Evolutionary conservation across 2,888 invertebrate species (phyloP).

Genomic region (Eupithecia centaureata): DNA sequence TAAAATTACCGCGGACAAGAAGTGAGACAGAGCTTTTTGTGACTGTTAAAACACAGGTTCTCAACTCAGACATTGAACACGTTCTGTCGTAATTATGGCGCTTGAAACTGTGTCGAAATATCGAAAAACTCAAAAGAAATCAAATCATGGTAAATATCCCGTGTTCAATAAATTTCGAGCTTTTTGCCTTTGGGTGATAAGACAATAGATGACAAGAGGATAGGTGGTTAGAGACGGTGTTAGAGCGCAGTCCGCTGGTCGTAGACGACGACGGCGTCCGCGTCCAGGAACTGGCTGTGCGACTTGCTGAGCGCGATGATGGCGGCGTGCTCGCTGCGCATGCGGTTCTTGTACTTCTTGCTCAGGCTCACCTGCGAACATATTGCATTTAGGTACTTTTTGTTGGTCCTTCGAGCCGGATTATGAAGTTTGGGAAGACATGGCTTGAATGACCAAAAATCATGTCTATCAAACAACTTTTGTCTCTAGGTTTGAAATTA

Average conservation of each 20-base stretch:
- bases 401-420: background rate
- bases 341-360: constrained; percentile 91
- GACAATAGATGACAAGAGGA: background rate
- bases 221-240: constrained; percentile 30
- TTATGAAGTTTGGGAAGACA: background rate
- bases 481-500: too few relatives aligned
- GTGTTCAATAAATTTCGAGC: too few relatives aligned
- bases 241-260: constrained; percentile 91
- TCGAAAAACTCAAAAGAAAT: too few relatives aligned
- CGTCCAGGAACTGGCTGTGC: constrained; percentile 88
- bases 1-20: too few relatives aligned
- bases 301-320: constrained; percentile 91
- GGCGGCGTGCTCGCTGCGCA: constrained; percentile 92
- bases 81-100: too few relatives aligned
- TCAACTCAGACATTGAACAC: too few relatives aligned
- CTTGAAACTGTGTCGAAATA: too few relatives aligned
- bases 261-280: constrained; percentile 91
- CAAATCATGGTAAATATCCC: too few relatives aligned
- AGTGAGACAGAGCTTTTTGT: too few relatives aligned
- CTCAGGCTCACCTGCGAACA: constrained; percentile 87
- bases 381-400: background rate
- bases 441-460: too few relatives aligned
- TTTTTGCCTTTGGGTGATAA: background rate
- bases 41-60: too few relatives aligned
- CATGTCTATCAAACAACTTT: too few relatives aligned